Evolutionary conservation across 2,888 invertebrate genomes (phyloP).

Genomic region (Lamellibrachia columna): DNA sequence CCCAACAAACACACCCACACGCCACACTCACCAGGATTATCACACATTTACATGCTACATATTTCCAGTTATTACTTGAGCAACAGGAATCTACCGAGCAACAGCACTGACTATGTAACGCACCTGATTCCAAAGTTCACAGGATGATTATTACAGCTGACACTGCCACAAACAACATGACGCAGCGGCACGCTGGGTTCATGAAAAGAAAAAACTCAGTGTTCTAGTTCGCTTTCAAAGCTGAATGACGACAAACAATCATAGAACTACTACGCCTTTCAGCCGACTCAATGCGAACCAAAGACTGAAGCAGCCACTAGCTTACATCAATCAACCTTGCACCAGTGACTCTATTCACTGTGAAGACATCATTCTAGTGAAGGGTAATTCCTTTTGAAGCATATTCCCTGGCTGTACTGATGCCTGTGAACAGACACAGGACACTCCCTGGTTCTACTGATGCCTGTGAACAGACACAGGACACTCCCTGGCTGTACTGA

Average conservation of each 20-base stretch:
- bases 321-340: background rate
- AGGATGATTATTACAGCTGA: background rate
- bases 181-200: background rate
- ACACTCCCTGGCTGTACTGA: background rate
- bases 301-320: background rate
- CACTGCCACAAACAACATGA: background rate
- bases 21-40: background rate
- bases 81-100: background rate
- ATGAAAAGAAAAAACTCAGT: background rate
- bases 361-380: background rate
- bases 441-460: background rate
- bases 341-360: background rate
- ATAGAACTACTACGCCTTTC: background rate
- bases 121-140: constrained; percentile 16
- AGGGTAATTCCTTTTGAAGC: background rate
- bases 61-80: constrained; percentile 3
- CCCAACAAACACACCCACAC: background rate
- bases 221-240: background rate
- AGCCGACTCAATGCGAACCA: background rate
- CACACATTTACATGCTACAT: background rate
- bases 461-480: background rate
- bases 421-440: background rate
- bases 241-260: background rate
- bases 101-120: background rate
- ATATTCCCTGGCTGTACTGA: background rate